phyloP scores from a whole-genome alignment of 1,140 invertebrate species.

The Vanessa tameamea region DNA sequence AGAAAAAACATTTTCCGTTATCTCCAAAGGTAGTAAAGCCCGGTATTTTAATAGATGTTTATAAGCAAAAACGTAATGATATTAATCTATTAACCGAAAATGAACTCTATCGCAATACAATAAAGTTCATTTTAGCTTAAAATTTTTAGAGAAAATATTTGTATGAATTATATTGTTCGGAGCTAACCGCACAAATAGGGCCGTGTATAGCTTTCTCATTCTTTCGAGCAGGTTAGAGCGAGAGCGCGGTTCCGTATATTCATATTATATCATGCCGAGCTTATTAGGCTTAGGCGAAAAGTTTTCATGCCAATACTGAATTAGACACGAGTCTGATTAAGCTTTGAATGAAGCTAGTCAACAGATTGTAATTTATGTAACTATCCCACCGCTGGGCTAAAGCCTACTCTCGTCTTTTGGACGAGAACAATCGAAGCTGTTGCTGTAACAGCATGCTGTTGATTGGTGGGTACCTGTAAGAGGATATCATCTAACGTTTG shows the following conservation, averaged over 20 bases:
- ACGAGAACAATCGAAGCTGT: too few species aligned
- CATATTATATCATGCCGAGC: neutral
- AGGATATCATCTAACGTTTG: too few species aligned
- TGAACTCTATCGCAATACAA: neutral
- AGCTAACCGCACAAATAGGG: slow-evolving; percentile 2
- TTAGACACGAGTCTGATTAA: too few species aligned
- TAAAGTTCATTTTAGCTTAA: neutral
- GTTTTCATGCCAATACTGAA: neutral
- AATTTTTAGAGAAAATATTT: neutral
- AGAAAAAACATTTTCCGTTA: neutral
- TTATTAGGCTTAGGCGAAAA: neutral
- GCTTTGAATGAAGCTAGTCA: too few species aligned
- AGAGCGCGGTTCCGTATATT: neutral
- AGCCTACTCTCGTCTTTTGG: too few species aligned
- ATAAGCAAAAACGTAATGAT: neutral
- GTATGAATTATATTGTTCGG: slow-evolving; percentile 1
- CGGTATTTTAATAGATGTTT: neutral
- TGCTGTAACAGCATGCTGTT: too few species aligned
- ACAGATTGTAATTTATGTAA: too few species aligned
- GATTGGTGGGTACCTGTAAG: too few species aligned
- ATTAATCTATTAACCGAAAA: neutral
- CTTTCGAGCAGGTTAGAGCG: neutral
- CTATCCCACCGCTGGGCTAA: too few species aligned
- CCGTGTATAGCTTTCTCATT: neutral
- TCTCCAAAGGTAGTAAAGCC: neutral